phyloP scores from a whole-genome alignment of 2,888 invertebrate genomes.

The Panopea generosa region DNA sequence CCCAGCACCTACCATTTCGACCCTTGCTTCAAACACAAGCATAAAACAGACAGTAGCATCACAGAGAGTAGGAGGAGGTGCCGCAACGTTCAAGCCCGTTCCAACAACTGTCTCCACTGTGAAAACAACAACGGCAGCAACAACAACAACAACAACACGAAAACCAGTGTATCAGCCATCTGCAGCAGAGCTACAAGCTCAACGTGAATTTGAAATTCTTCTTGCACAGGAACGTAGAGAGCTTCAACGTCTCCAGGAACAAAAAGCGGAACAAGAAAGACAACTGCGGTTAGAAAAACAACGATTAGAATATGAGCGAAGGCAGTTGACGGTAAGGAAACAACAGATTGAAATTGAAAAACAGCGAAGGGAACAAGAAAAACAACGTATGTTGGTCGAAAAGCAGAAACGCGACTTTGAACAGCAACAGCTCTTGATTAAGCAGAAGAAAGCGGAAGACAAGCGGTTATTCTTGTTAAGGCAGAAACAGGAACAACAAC shows the following conservation, averaged over 20 bases:
- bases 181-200: conserved; percentile 16
- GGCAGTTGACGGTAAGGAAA: conserved; percentile 31
- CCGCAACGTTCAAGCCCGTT: neutral
- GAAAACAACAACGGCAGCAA: conserved; percentile 1
- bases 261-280: conserved; percentile 30
- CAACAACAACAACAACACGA: neutral
- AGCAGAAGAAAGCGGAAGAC: conserved; percentile 7
- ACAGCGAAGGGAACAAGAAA: conserved; percentile 2
- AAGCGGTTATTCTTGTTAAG: neutral
- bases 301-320: conserved; percentile 35
- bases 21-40: conserved; percentile 11
- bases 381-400: conserved; percentile 15
- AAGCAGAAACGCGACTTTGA: conserved; percentile 19
- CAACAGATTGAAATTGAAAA: conserved; percentile 48
- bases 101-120: neutral
- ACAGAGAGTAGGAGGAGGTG: no score
- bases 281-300: conserved; percentile 42
- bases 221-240: conserved; percentile 28
- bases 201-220: conserved; percentile 17
- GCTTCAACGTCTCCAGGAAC: conserved; percentile 23
- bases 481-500: no score
- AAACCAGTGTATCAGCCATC: neutral
- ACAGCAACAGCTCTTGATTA: conserved; percentile 10
- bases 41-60: neutral
- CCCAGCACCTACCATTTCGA: conserved; percentile 35